Percentiles rank a stretch among this genome's conserved stretches.
Evolutionary conservation across 1,140 invertebrate genomes (phyloP).

Genomic region (Holcopasites calliopsidis): DNA sequence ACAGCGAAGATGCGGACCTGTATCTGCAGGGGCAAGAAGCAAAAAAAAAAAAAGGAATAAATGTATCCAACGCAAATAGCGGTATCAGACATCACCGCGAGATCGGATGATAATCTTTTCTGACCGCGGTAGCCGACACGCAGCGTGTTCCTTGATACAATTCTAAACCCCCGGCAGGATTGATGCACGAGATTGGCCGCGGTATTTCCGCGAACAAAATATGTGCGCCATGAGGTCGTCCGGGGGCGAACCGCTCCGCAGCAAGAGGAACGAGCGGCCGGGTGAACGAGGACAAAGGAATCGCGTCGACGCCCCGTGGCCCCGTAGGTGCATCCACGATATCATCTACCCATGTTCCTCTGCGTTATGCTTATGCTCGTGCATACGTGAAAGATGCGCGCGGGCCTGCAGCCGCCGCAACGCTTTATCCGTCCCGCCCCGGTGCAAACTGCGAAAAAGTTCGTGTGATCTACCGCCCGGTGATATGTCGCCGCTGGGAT

Average conservation of each 20-base stretch:
- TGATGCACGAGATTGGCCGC: slow-evolving; percentile 60
- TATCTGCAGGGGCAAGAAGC: not conserved
- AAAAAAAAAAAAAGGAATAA: not conserved
- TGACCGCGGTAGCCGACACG: slow-evolving; percentile 33
- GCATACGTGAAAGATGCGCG: slow-evolving; percentile 66
- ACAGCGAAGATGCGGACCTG: slow-evolving; percentile 18
- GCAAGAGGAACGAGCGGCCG: slow-evolving; percentile 53
- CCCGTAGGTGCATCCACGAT: slow-evolving; percentile 74
- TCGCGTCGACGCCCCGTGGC: slow-evolving; percentile 73
- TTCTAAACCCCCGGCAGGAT: slow-evolving; percentile 50
- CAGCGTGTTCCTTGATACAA: slow-evolving; percentile 36
- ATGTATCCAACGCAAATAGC: slow-evolving; percentile 12
- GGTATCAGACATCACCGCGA: slow-evolving; percentile 12
- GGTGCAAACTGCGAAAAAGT: slow-evolving; percentile 54
- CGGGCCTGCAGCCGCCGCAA: slow-evolving; percentile 29
- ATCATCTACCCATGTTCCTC: slow-evolving; percentile 78
- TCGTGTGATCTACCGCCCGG: slow-evolving; percentile 53
- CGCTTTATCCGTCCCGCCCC: slow-evolving; percentile 48
- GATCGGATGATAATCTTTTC: slow-evolving; percentile 39
- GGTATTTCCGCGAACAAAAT: slow-evolving; percentile 58
- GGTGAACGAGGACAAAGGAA: slow-evolving; percentile 72
- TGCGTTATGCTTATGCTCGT: slow-evolving; percentile 75
- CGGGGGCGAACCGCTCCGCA: slow-evolving; percentile 32
- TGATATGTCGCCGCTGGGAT: slow-evolving; percentile 52
- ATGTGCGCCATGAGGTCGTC: slow-evolving; percentile 49